Evolutionary conservation across 2,113 vertebrate species (phyloP).

Genomic region (Microtus oregoni): DNA sequence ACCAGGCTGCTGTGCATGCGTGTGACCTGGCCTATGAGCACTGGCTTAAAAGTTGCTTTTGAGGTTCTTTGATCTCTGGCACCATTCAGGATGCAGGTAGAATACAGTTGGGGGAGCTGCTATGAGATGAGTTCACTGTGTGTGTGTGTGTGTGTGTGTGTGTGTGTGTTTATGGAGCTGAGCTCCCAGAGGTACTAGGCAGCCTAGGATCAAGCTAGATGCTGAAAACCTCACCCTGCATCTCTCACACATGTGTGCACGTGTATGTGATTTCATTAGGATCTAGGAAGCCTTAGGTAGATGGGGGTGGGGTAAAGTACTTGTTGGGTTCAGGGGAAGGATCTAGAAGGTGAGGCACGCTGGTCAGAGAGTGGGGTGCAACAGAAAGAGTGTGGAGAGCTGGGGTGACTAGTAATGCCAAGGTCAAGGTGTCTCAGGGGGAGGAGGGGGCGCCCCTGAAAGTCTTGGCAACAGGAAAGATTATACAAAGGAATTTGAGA

Average conservation of each 20-base stretch:
- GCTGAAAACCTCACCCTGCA: rapidly evolving
- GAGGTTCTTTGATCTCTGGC: not conserved
- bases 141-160: too few relatives aligned
- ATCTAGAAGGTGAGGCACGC: not conserved
- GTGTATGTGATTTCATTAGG: not conserved
- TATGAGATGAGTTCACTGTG: not conserved
- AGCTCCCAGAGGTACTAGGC: not conserved
- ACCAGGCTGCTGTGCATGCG: not conserved
- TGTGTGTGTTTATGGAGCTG: not conserved
- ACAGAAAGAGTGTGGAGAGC: not conserved
- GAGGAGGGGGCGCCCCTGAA: not conserved
- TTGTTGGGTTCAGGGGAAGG: not conserved
- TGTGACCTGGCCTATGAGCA: not conserved
- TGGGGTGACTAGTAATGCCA: not conserved
- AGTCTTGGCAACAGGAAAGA: not conserved
- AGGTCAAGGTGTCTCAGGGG: not conserved
- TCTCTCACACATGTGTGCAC: not conserved
- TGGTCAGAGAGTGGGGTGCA: not conserved
- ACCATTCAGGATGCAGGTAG: not conserved
- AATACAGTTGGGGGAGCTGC: not conserved
- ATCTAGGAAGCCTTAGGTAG: not conserved
- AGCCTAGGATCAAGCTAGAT: not conserved
- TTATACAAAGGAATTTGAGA: not conserved
- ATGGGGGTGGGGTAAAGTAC: not conserved
- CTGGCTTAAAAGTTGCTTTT: not conserved